These are phyloP conservation scores for Platanista minor DNA, from an alignment of 2,113 vertebrate species.

Conservation along the genomic window DNA sequence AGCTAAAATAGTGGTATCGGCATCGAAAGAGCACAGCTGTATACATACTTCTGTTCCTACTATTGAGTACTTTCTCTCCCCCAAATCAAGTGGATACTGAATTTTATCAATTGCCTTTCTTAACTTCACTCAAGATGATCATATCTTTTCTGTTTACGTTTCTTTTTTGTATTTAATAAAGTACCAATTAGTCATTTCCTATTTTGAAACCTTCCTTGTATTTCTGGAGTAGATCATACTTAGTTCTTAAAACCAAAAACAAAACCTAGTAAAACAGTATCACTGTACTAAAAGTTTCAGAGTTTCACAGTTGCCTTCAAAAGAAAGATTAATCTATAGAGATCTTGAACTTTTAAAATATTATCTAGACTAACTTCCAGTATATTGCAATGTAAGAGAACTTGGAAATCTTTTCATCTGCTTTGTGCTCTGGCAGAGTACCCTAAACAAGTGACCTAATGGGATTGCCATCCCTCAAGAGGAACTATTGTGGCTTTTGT, in stretches of 20 bases:
- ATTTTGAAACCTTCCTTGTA: not conserved
- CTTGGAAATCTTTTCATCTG: not conserved
- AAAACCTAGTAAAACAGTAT: not conserved
- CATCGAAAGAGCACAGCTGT: not conserved
- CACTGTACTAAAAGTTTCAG: not conserved
- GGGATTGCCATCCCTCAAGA: not conserved
- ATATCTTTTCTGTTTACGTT: not conserved
- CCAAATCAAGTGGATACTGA: not conserved
- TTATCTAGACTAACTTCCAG: not conserved
- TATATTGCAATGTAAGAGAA: not conserved
- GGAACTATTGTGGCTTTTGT: not conserved
- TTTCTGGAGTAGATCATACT: not conserved
- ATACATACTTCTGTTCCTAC: not conserved
- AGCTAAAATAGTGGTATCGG: not conserved
- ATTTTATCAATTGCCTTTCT: not conserved
- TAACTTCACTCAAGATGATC: not conserved
- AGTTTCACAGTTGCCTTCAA: not conserved
- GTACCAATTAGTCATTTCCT: not conserved
- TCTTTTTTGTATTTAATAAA: not conserved
- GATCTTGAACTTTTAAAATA: not conserved
- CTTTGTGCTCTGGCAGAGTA: too few species aligned
- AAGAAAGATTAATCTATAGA: not conserved
- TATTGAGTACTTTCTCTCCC: not conserved
- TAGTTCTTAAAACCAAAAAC: not conserved
- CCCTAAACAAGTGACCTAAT: not conserved